Evolutionary conservation across 2,888 invertebrate genomes (phyloP).

Genomic region (Copidosoma aretas): DNA sequence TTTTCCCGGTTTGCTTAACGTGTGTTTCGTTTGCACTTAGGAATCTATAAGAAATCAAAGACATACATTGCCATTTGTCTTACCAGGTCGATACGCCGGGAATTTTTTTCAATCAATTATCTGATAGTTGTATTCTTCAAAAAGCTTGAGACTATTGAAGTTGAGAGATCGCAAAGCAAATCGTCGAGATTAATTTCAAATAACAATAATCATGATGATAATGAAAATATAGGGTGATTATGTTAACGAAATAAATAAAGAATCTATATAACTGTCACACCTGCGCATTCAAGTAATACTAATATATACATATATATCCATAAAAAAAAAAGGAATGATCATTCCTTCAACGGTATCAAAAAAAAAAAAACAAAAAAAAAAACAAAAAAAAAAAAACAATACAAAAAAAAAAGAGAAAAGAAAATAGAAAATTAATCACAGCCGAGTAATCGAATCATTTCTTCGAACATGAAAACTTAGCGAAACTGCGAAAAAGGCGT

Average conservation of each 20-base stretch:
- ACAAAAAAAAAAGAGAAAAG: no score
- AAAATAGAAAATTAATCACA: no score
- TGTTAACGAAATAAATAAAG: slow-evolving; percentile 30
- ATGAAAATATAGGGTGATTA: slow-evolving; percentile 39
- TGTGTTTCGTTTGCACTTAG: slow-evolving; percentile 8
- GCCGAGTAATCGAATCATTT: slow-evolving; percentile 31
- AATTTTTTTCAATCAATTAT: slow-evolving; percentile 31
- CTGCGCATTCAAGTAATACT: slow-evolving; percentile 24
- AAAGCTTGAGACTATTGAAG: slow-evolving; percentile 19
- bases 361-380: no score
- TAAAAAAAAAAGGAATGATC: slow-evolving; percentile 25
- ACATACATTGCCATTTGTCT: slow-evolving; percentile 8
- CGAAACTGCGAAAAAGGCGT: slow-evolving; percentile 25
- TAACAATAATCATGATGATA: slow-evolving; percentile 26
- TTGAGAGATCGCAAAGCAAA: slow-evolving; percentile 26
- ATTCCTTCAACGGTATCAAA: slow-evolving; percentile 33
- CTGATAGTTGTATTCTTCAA: slow-evolving; percentile 34
- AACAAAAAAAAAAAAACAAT: no score
- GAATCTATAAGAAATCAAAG: neutral
- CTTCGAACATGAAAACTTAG: slow-evolving; percentile 25
- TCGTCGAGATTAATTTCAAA: neutral
- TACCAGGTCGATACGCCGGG: slow-evolving; percentile 27
- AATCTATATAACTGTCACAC: slow-evolving; percentile 30
- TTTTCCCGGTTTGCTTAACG: no score
- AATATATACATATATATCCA: slow-evolving; percentile 8